These are phyloP conservation scores for Bradypus variegatus DNA, from an alignment of 2,797 vertebrate species.

Conservation along the genomic window DNA sequence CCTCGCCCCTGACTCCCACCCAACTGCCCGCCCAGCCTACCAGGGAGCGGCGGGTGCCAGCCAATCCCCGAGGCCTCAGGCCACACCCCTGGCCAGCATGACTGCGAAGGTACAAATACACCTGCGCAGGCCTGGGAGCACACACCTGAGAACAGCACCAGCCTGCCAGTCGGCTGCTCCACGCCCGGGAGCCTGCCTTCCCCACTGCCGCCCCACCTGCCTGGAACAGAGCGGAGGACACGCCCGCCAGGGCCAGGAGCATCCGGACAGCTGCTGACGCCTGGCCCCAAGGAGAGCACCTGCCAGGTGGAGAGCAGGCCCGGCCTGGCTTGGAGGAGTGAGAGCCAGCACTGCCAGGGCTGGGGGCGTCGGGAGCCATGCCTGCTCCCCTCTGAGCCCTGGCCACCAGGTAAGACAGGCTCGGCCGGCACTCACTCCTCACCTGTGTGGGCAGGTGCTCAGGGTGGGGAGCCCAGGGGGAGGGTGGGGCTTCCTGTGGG, in stretches of 20 bases:
- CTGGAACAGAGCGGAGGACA: background rate
- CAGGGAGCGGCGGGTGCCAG: background rate
- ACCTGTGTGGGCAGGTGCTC: background rate
- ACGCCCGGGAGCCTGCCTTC: background rate
- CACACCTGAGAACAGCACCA: conserved; percentile 9
- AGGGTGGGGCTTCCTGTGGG: background rate
- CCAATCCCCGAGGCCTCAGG: conserved; percentile 19
- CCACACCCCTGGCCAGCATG: conserved; percentile 9
- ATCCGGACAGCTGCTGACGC: background rate
- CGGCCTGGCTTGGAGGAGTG: background rate
- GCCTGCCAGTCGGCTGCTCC: background rate
- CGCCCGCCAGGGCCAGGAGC: background rate
- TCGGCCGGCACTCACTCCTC: background rate
- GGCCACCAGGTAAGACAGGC: conserved; percentile 40
- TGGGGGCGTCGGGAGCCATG: background rate
- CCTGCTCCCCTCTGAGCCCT: background rate
- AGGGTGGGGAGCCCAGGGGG: background rate
- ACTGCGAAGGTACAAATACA: conserved; percentile 45
- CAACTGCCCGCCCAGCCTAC: background rate
- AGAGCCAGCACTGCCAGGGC: background rate
- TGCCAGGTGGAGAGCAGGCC: background rate
- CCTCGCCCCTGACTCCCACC: background rate
- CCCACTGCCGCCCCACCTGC: background rate
- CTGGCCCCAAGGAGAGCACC: background rate
- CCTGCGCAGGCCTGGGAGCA: background rate